These are phyloP conservation scores for Vesta saturnalis DNA, from an alignment of 2,888 invertebrate genomes.

Conservation along the genomic window DNA sequence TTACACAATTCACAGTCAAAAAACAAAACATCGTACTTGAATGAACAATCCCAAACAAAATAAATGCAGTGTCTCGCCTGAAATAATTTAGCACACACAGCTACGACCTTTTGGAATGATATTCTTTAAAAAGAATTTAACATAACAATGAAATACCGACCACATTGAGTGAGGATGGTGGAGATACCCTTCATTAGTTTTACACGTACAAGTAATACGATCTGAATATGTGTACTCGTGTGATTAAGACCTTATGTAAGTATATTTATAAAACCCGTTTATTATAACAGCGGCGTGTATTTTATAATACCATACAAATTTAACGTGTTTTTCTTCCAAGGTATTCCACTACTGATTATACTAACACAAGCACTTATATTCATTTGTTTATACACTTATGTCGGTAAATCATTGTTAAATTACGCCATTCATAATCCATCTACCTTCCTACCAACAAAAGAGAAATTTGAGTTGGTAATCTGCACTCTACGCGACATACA, in stretches of 20 bases:
- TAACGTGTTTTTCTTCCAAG: slow-evolving; percentile 14
- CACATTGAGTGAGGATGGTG: background rate
- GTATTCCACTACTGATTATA: slow-evolving; percentile 13
- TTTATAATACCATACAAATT: slow-evolving; percentile 16
- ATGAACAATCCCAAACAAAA: too few species aligned
- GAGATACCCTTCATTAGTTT: slow-evolving; percentile 16
- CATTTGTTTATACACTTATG: slow-evolving; percentile 13
- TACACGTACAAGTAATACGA: slow-evolving; percentile 21
- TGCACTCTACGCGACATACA: background rate
- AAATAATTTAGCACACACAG: background rate
- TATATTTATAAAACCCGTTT: slow-evolving; percentile 20
- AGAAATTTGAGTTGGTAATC: slow-evolving; percentile 12
- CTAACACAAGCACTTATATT: slow-evolving; percentile 1
- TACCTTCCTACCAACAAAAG: slow-evolving; percentile 18
- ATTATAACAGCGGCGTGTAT: slow-evolving; percentile 17
- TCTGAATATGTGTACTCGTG: slow-evolving; percentile 12
- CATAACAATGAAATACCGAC: background rate
- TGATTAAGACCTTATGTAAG: slow-evolving; percentile 21
- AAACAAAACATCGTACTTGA: too few species aligned
- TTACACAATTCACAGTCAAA: too few species aligned
- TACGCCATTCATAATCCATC: slow-evolving; percentile 21
- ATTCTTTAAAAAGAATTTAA: background rate
- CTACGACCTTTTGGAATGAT: background rate
- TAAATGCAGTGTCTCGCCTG: background rate
- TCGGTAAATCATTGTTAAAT: slow-evolving; percentile 7